phyloP scores from a whole-genome alignment of 2,113 vertebrate species.

The Phoenicopterus ruber region DNA sequence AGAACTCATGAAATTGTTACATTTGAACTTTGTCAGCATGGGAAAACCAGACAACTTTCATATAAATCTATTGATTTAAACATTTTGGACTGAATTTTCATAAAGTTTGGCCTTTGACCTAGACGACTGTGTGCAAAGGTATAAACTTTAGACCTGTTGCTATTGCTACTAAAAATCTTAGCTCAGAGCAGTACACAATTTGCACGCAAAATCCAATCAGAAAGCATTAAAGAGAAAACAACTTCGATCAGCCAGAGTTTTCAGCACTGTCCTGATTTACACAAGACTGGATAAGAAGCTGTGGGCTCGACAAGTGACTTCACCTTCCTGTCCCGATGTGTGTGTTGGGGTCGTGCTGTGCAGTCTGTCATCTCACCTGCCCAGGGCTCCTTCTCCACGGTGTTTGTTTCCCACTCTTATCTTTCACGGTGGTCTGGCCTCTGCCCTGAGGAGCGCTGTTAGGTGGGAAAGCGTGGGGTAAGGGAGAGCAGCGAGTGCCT shows the following conservation, averaged over 20 bases:
- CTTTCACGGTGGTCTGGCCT: not conserved
- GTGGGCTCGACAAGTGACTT: not conserved
- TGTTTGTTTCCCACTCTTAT: not conserved
- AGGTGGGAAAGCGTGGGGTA: not conserved
- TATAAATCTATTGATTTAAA: not conserved
- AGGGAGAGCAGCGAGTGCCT: not conserved
- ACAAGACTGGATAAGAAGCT: not conserved
- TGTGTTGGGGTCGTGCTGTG: not conserved
- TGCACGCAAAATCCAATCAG: not conserved
- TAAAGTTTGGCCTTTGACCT: not conserved
- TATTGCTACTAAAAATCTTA: not conserved
- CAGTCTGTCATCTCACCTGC: not conserved
- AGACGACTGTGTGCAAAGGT: not conserved
- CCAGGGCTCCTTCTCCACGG: not conserved
- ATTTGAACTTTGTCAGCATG: not conserved
- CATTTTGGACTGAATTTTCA: not conserved
- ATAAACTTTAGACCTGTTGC: not conserved
- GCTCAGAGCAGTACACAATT: not conserved
- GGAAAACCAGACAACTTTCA: not conserved
- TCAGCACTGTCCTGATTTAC: not conserved
- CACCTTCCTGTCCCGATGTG: fast-evolving
- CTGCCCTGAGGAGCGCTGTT: not conserved
- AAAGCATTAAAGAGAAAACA: not conserved
- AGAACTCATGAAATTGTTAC: not conserved
- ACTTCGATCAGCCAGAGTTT: not conserved